Evolutionary conservation across 2,113 vertebrate genomes (phyloP), one percentile per base, ranked within the genome.

Genomic region (Pipa parva): DNA sequence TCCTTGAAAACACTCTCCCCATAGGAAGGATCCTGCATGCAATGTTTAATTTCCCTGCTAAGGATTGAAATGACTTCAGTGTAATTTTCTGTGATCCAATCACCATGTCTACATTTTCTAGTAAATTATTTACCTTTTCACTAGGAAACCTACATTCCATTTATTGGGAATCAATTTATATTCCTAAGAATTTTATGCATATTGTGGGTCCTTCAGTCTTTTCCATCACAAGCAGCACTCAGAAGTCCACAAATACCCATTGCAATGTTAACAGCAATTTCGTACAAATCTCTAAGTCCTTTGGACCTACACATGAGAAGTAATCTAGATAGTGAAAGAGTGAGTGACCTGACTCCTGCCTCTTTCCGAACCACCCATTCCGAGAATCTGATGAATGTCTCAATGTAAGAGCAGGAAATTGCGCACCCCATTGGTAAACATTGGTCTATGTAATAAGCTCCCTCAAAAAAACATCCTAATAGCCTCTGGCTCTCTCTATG

Each of bases 371-470:
- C 12, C 7, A 5, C 4, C 37, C 37, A 42, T 17, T 42, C 13
- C 37, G n/a, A 13, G 15, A 13, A 42, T 12, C 13, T 42, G n/a
- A 12, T 42, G 15, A 42, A 42, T 13, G 2, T 4, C 15, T 42
- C 37, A 42, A 42, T 17, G n/a, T 13, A 42, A 4, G 37, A 42
- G 37, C 52, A 55, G 1, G 52, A 28, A 21, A 55, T 55, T 7
- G 52, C 24, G n/a, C 52, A 55, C n/a, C 52, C 52, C 52, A 55
- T 55, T 3, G 52, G 52, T 7, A 57, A 21, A 20, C 54, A 57
- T 2, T 18, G 9, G 11, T 57, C 54, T 11, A 57, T 20, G 11
- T 21, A 57, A 57, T 10, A 57, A 3, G 2, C 17, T 31, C n/a
- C n/a, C 7, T 29, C 3, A 27, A 18, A 31, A 17, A 7, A 12